A percentile compares a stretch with the other conserved stretches of the same genome.
These are phyloP conservation scores for Nomada fucata DNA, from an alignment of 2,888 invertebrate genomes.

Conservation along the genomic window DNA sequence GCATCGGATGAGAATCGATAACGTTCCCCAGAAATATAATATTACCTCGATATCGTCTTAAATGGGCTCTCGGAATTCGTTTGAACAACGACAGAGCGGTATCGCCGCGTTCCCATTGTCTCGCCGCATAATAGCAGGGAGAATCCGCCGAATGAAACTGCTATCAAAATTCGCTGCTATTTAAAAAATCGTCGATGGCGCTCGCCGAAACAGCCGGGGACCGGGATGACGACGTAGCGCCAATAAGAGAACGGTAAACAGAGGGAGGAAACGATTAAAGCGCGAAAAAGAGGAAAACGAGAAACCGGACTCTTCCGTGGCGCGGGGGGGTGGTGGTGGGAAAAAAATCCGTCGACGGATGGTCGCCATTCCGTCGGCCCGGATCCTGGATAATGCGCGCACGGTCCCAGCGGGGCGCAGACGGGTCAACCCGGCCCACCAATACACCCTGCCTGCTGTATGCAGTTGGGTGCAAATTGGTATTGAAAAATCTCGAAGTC, in stretches of 20 bases:
- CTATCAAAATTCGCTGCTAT: constrained; percentile 27
- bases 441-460: constrained; percentile 38
- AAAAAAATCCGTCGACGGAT: constrained; percentile 60
- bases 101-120: constrained; percentile 15
- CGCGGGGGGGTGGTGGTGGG: constrained; percentile 5
- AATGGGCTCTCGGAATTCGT: not conserved
- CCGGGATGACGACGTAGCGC: constrained; percentile 22
- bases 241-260: constrained; percentile 57
- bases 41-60: constrained; percentile 2
- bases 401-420: constrained; percentile 22
- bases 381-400: constrained; percentile 41
- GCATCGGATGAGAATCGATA: too few species aligned
- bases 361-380: constrained; percentile 69
- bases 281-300: constrained; percentile 42
- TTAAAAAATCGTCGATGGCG: constrained; percentile 42
- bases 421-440: constrained; percentile 2
- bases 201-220: constrained; percentile 15
- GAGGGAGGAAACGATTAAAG: constrained; percentile 57
- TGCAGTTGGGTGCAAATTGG: constrained; percentile 75
- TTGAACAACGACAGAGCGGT: not conserved
- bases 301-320: constrained; percentile 43
- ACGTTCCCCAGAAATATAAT: not conserved
- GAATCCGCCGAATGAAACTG: constrained; percentile 28
- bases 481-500: constrained; percentile 79
- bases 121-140: not conserved